Evolutionary conservation across 2,888 invertebrate species (phyloP), one percentile per base, ranked within the genome.

Genomic region (Drosophila aldrichi): DNA sequence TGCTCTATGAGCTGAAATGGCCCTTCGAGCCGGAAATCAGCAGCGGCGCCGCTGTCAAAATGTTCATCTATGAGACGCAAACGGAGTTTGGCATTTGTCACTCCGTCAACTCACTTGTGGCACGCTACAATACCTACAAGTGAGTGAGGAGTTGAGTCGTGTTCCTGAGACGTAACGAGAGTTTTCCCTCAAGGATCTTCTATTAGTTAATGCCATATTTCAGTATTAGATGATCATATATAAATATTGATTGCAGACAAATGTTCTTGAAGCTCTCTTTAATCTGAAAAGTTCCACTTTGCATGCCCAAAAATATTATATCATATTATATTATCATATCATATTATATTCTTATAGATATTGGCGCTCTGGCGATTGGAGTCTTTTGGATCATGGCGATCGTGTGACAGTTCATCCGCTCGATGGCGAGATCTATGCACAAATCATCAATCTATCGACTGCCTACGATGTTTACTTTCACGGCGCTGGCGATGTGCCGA

Each of bases 361-460:
- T 79, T 94, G 95, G 93, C 92, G 92, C 10, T 92, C 91, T 1
- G 94, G 94, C 51, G 93, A 93, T 70, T 95, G 95, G 95, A 94
- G 94, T 60, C 75, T 95, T 2, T 10, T 91, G 61, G 90, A 91
- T 66, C 92, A 92, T 78, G 92, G 92, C 6, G 92, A 89, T 68
- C 83, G 89, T 20, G 91, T 95, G 93, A 94, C 93, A 41, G 95
- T 96, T 0, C 96, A 96, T 92, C 96, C 96, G 0, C 88, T 96
- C 10, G 96, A 96, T 83, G 96, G 96, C 0, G 96, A 96, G 92
- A 95, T 96, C n/a, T 96, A 96, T 90, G 95, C 95, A 0, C 95
- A 96, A 92, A 93, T 96, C n/a, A 95, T 95, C 64, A 95, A 96
- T 82, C 93, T 96, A 82, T 95, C 96, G 0, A 94, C 95, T 0